These are phyloP conservation scores for Lepus timidus DNA, from an alignment of 2,113 vertebrate species.

Conservation along the genomic window DNA sequence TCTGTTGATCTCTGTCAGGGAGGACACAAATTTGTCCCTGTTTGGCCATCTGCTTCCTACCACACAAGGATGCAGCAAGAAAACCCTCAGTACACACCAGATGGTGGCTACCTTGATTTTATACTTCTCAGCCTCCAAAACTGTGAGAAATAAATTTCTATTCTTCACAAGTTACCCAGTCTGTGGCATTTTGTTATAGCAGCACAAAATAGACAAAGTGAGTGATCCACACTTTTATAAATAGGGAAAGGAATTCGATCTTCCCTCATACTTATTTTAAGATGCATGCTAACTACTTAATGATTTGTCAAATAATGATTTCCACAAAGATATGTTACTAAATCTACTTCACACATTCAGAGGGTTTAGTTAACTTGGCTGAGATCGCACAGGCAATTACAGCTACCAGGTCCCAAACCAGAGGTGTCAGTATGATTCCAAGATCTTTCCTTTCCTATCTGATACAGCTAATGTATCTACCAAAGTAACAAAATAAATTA, in stretches of 20 bases:
- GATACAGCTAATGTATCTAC: background rate
- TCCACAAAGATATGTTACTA: conserved; percentile 10
- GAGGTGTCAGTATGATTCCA: background rate
- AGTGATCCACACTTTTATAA: background rate
- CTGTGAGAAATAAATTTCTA: background rate
- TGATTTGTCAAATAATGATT: background rate
- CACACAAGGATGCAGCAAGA: background rate
- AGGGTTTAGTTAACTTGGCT: background rate
- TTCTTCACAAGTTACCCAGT: background rate
- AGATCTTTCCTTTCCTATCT: background rate
- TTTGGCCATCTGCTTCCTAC: too few species aligned
- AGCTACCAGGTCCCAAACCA: background rate
- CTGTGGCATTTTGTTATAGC: background rate
- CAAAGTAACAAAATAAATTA: conserved; percentile 23
- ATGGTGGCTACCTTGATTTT: background rate
- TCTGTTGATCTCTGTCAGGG: background rate
- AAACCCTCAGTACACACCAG: background rate
- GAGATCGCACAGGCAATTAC: background rate
- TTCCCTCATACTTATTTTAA: background rate
- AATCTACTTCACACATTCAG: background rate
- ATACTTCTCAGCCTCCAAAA: background rate
- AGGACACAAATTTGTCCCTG: too few species aligned
- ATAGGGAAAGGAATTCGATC: background rate
- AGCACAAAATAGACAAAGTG: background rate
- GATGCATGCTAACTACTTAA: background rate